phyloP scores from a whole-genome alignment of 2,888 invertebrate species.

The Clitarchus hookeri region DNA sequence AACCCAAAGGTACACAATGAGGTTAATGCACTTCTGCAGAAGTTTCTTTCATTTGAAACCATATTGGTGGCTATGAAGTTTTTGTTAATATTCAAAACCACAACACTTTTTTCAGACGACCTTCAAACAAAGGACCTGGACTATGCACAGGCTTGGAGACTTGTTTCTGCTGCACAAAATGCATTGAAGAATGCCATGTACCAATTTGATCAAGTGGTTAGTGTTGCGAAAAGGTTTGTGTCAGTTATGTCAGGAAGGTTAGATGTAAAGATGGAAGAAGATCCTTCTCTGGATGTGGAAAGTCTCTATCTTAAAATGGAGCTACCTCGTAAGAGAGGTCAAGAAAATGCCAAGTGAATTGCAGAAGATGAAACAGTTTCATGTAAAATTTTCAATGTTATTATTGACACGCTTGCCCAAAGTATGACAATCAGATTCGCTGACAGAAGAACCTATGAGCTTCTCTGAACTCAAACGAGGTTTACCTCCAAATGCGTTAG shows the following conservation, averaged over 20 bases:
- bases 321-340: conserved; percentile 15
- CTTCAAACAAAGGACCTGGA: not conserved
- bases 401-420: too few species aligned
- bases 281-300: not conserved
- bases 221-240: not conserved
- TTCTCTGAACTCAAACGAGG: not conserved
- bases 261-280: not conserved
- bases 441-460: too few species aligned
- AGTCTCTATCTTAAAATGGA: not conserved
- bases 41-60: conserved; percentile 4
- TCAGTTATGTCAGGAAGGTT: conserved; percentile 10
- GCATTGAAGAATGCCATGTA: not conserved
- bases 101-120: not conserved
- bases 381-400: not conserved
- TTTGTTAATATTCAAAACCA: conserved; percentile 10
- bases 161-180: conserved; percentile 19
- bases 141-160: conserved; percentile 5
- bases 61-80: not conserved
- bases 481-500: not conserved
- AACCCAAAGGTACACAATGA: conserved; percentile 21
- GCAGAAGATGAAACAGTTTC: not conserved
- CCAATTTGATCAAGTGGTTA: conserved; percentile 18
- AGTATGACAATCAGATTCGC: too few species aligned
- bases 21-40: conserved; percentile 16
- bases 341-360: not conserved